A percentile compares a stretch with the other conserved stretches of the same genome.
These are phyloP conservation scores for Tribolium madens DNA, from an alignment of 1,140 invertebrate species.

Conservation along the genomic window DNA sequence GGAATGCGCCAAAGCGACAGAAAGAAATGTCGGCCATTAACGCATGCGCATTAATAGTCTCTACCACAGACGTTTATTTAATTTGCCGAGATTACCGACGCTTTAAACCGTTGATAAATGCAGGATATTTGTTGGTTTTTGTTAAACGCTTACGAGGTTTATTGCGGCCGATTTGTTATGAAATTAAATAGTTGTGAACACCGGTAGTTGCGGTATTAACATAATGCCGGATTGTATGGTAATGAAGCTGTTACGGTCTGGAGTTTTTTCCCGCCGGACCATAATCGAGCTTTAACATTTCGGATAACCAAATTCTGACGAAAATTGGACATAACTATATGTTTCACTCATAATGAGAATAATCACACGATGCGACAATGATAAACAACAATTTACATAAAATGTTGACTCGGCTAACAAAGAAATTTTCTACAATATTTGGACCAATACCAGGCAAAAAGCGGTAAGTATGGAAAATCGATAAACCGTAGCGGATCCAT, in stretches of 20 bases:
- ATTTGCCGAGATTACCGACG: constrained; percentile 29
- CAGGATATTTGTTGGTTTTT: constrained; percentile 34
- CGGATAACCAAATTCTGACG: neutral
- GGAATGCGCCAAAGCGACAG: constrained; percentile 25
- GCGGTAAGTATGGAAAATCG: constrained; percentile 20
- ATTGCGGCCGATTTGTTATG: constrained; percentile 32
- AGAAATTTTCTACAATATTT: neutral
- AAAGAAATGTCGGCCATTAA: constrained; percentile 35
- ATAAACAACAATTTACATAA: neutral
- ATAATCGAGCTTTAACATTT: neutral
- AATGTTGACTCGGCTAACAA: neutral
- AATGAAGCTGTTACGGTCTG: constrained; percentile 14
- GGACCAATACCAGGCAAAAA: neutral
- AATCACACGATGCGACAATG: neutral
- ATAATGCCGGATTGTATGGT: constrained; percentile 26
- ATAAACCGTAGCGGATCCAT: constrained; percentile 5
- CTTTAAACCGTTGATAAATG: constrained; percentile 32
- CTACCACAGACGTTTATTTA: constrained; percentile 11
- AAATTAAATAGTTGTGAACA: constrained; percentile 33
- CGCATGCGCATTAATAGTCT: constrained; percentile 35
- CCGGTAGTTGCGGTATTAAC: constrained; percentile 32
- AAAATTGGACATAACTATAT: neutral
- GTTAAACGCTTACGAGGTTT: constrained; percentile 24
- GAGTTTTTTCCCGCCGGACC: constrained; percentile 7
- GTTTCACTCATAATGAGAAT: neutral